Base-by-base conservation (phyloP, 2,113 vertebrate genomes). In the Corvus hawaiiensis region DNA sequence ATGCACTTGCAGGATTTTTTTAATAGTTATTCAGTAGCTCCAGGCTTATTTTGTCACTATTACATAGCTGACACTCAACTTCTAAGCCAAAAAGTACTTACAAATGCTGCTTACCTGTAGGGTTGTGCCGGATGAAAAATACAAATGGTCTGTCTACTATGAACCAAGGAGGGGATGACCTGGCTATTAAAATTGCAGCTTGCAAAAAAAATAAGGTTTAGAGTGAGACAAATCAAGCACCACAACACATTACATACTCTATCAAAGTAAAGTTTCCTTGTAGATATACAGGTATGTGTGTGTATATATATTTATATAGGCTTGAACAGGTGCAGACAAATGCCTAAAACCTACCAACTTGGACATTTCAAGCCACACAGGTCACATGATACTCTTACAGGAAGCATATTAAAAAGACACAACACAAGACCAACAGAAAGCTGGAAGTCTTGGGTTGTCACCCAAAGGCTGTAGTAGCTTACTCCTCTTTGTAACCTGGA, bases 101-200 rank as follows among this genome's bases (percentile, higher is more conserved):
- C 5, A 64, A 32, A 21, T 24, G n/a, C 87, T 91, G 51, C 93
- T 94, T 97, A 99, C 99, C 99, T 98, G 99, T 99, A 44, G 98
- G 98, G 46, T 99, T 99, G 85, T 99, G 99, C 86, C 98, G 98
- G 96, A 99, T 98, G 94, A 99, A 98, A 97, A 99, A 99, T 32
- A 99, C 96, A 73, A 99, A 99, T 8, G 99, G 98, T 95, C 98
- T 98, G 98, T 99, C 99, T 89, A 99, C 98, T 58, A 98, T 98
- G 82, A 99, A 98, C 99, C 98, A 99, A 15, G 99, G 99, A 76
- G 99, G 99, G 12, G 99, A 99, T 11, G 99, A 99, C 59, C 99
- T 98, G 75, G 99, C 98, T 97, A 99, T 97, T 94, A 99, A 96
- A 95, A 99, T 98, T 3, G 99, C 99, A 97, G 98, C 99, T 99